phyloP scores from a whole-genome alignment of 2,888 invertebrate species.

The Calameuta idolon region DNA sequence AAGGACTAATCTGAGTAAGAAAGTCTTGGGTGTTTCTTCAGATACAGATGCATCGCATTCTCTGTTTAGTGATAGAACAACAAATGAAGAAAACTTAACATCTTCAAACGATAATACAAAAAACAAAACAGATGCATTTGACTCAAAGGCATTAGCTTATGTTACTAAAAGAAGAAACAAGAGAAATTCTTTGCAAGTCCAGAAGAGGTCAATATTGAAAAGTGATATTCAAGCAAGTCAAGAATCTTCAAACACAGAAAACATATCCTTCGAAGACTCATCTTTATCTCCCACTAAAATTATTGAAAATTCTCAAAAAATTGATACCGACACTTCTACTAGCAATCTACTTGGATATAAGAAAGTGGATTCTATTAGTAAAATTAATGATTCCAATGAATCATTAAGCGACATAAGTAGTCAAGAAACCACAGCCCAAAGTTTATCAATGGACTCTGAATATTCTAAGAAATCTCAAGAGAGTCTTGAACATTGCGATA shows the following conservation, averaged over 20 bases:
- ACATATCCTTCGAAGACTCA: neutral
- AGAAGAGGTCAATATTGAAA: neutral
- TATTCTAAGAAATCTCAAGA: neutral
- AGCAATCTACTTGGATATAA: neutral
- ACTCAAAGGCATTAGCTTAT: neutral
- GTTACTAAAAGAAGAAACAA: neutral
- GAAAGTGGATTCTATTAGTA: conserved; percentile 8
- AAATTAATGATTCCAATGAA: neutral
- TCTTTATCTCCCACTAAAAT: neutral
- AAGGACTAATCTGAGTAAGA: neutral
- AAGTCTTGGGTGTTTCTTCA: conserved; percentile 4
- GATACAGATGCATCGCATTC: neutral
- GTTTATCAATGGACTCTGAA: neutral
- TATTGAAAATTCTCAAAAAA: neutral
- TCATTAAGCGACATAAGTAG: neutral
- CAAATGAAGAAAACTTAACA: neutral
- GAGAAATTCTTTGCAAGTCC: neutral
- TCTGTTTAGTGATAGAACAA: conserved; percentile 7
- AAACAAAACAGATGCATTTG: neutral
- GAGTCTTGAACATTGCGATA: neutral
- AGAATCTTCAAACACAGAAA: neutral
- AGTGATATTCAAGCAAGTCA: neutral
- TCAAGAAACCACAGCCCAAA: neutral
- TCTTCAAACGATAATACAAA: neutral
- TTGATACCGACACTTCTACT: neutral